These are phyloP conservation scores for Rhynchotus rufescens DNA, from an alignment of 2,797 vertebrate genomes.

Conservation along the genomic window DNA sequence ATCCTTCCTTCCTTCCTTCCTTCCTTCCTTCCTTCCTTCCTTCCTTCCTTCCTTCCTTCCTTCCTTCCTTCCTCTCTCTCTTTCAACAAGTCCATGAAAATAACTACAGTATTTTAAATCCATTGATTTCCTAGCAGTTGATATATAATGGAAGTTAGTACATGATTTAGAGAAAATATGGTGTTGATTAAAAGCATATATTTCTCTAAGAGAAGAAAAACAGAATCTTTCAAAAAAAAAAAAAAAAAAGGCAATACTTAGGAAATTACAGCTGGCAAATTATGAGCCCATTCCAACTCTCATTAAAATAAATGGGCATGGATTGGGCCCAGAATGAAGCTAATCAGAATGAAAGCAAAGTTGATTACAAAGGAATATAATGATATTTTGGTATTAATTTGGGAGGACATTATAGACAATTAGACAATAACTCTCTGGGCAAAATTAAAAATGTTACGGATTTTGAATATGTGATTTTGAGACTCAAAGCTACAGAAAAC, in stretches of 20 bases:
- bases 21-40: too few relatives aligned
- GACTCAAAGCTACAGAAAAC: not conserved
- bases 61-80: not conserved
- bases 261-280: conserved; percentile 22
- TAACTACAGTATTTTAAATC: not conserved
- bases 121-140: not conserved
- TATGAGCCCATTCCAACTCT: not conserved
- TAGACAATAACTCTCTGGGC: not conserved
- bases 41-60: too few relatives aligned
- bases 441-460: not conserved
- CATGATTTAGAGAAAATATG: conserved; percentile 24
- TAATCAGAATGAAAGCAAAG: conserved; percentile 42
- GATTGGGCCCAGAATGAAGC: not conserved
- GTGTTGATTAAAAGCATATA: conserved; percentile 3
- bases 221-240: not conserved
- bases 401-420: not conserved
- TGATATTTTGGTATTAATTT: conserved; percentile 29
- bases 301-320: not conserved
- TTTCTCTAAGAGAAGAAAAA: not conserved
- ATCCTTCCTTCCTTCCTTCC: not conserved
- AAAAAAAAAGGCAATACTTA: not conserved
- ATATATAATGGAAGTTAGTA: not conserved
- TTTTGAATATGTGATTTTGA: conserved; percentile 7
- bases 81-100: not conserved
- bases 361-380: conserved; percentile 9